Conservation (phyloP, 2,797 vertebrate genomes). For the Dendrocincla tyrannina region DNA sequence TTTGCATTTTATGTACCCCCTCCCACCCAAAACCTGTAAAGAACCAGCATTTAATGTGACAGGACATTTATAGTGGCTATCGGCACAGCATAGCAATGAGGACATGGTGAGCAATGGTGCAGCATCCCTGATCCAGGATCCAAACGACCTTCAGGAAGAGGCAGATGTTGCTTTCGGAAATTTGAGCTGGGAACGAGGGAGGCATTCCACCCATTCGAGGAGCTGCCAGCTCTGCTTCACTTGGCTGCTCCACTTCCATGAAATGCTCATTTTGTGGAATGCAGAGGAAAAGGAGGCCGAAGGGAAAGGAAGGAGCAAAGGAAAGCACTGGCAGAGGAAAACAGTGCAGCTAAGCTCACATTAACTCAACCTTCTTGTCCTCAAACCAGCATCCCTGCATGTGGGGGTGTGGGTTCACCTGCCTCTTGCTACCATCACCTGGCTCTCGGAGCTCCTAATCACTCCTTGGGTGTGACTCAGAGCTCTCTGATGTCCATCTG, state of each 20-base stretch:
- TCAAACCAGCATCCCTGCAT: not conserved
- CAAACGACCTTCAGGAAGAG: constrained; percentile 30
- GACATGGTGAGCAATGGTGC: not conserved
- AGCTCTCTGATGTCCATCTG: not conserved
- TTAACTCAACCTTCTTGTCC: not conserved
- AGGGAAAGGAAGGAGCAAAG: not conserved
- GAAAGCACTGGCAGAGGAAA: not conserved
- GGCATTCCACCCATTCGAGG: not conserved
- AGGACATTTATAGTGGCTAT: not conserved
- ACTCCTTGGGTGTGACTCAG: not conserved
- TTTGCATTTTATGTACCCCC: not conserved
- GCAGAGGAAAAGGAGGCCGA: not conserved
- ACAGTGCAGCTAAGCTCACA: not conserved
- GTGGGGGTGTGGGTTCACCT: not conserved
- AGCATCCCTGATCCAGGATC: not conserved
- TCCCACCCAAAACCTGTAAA: not conserved
- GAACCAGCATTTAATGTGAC: not conserved
- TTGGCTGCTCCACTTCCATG: not conserved
- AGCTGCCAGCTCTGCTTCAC: not conserved
- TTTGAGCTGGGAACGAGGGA: not conserved
- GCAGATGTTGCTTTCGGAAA: not conserved
- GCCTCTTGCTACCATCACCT: not conserved
- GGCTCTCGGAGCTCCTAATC: not conserved
- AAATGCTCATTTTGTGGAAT: not conserved
- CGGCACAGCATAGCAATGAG: not conserved